A percentile compares a stretch with the other conserved stretches of the same genome.
These are phyloP conservation scores for Aotus griseimembra DNA, from an alignment of 2,797 vertebrate genomes.

Conservation along the genomic window DNA sequence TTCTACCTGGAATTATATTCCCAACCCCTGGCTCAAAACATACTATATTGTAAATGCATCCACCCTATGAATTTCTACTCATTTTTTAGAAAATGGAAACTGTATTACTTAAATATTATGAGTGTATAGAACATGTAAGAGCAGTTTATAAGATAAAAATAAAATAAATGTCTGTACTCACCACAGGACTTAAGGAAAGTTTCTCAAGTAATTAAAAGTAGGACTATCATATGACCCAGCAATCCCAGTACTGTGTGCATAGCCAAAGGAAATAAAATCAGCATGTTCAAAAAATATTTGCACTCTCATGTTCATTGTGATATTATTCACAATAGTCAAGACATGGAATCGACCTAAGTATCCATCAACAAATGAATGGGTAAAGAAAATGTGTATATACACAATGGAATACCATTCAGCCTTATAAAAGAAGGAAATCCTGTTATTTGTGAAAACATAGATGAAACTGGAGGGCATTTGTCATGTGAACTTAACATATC, in stretches of 20 bases:
- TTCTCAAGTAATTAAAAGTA: background rate
- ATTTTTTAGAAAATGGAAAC: background rate
- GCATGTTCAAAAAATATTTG: too few species aligned
- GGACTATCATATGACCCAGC: background rate
- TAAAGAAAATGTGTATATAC: too few species aligned
- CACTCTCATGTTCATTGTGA: too few species aligned
- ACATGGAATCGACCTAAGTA: too few species aligned
- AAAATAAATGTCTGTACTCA: background rate
- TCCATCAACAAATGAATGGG: too few species aligned
- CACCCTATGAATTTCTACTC: background rate
- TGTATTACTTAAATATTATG: background rate
- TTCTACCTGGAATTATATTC: background rate
- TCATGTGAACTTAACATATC: background rate
- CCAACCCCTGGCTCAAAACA: background rate
- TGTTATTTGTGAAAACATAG: background rate
- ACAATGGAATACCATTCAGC: too few species aligned
- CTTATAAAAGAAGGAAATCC: background rate
- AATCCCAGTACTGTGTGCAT: background rate
- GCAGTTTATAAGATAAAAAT: background rate
- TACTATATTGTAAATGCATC: background rate
- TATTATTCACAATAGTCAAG: too few species aligned
- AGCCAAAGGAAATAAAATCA: too few species aligned
- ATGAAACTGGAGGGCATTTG: background rate
- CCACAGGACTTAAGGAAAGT: background rate
- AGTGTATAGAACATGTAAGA: background rate